Evolutionary conservation across 1,140 invertebrate genomes (phyloP).

Genomic region (Drosophila mauritiana): DNA sequence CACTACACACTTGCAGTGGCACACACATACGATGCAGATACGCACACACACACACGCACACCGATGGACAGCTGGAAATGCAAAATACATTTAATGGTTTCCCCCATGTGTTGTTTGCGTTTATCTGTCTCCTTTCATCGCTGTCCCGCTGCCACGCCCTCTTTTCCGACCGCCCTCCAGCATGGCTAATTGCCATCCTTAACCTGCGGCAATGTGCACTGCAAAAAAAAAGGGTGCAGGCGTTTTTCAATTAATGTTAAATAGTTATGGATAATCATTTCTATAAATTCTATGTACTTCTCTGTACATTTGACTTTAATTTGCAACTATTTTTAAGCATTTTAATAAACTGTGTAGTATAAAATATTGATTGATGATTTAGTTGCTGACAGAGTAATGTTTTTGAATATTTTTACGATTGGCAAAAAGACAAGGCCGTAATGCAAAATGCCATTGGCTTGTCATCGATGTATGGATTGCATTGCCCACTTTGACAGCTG

Average conservation of each 20-base stretch:
- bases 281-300: not conserved
- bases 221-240: not conserved
- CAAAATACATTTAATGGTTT: slow-evolving; percentile 35
- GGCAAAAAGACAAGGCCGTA: not conserved
- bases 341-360: not conserved
- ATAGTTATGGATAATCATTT: too few relatives aligned
- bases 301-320: too few relatives aligned
- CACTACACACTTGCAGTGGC: slow-evolving; percentile 1
- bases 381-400: not conserved
- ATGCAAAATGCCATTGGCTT: not conserved
- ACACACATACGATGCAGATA: not conserved
- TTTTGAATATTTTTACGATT: slow-evolving; percentile 1
- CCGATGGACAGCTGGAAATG: slow-evolving; percentile 27
- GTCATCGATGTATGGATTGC: slow-evolving; percentile 3
- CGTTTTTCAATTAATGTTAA: not conserved
- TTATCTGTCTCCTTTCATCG: slow-evolving; percentile 19
- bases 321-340: not conserved
- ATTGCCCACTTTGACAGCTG: slow-evolving; percentile 46
- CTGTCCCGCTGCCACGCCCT: not conserved
- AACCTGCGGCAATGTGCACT: not conserved
- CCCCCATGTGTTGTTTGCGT: slow-evolving; percentile 14
- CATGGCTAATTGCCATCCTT: slow-evolving; percentile 17
- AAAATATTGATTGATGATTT: not conserved
- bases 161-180: not conserved
- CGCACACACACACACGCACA: not conserved